Evolutionary conservation across 2,113 vertebrate genomes (phyloP).

Genomic region (Addax nasomaculatus): DNA sequence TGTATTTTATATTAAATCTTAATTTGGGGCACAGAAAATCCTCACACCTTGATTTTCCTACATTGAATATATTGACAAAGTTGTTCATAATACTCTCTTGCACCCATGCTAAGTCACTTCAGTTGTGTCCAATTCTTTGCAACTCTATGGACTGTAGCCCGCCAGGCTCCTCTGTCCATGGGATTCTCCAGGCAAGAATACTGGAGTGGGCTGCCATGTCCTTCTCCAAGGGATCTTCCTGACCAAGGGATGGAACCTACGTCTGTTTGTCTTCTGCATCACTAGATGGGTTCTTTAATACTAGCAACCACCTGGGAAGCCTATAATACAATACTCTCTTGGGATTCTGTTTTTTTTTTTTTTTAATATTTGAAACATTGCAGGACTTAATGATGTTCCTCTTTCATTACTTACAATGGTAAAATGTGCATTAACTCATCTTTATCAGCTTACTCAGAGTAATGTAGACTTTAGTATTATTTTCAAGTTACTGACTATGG

Average conservation of each 20-base stretch:
- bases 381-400: background rate
- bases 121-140: background rate
- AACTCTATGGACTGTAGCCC: fast-evolving
- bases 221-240: background rate
- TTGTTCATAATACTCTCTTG: background rate
- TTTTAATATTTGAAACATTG: background rate
- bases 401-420: background rate
- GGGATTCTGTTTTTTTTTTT: background rate
- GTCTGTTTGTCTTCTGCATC: background rate
- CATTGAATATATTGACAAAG: background rate
- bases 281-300: background rate
- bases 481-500: background rate
- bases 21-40: background rate
- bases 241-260: background rate
- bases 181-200: background rate
- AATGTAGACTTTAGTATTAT: background rate
- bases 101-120: background rate
- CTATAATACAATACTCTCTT: background rate
- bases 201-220: background rate
- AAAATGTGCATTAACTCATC: background rate
- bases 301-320: background rate
- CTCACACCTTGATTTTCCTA: background rate
- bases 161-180: background rate
- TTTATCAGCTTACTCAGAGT: background rate
- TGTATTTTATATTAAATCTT: background rate